Base-by-base conservation (phyloP, 1,140 invertebrate genomes). In the Drosophila kurseongensis region DNA sequence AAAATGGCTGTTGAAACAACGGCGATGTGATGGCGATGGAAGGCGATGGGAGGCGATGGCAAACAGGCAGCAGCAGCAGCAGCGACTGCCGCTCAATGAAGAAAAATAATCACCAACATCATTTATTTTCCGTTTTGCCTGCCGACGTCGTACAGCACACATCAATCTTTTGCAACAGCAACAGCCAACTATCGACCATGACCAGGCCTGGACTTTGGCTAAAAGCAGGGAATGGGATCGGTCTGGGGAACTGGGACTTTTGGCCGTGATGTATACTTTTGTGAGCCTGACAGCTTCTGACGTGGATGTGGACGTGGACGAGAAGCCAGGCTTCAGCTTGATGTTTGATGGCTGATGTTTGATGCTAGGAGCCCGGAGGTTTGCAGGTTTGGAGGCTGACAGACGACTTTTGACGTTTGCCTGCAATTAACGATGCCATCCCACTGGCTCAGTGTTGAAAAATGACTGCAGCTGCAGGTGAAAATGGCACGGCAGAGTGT, bases 81-180 rank as follows among this genome's bases (percentile, higher is more conserved):
- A 60, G 75, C 42, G 58, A 57, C 77, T 69, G 77, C 77, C 72
- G 75, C 80, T 88, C 83, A 89, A 88, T 88, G 83, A 88, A 88
- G 79, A 88, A 88, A 88, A 88, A 88, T 88, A 88, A 88, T 88
- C 83, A 88, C 84, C 83, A 89, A 88, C 83, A 88, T 88, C 83
- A 88, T 88, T 88, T 88, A 88, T 88, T 88, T 81, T 88, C 83
- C 75, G 84, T 88, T 88, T 88, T 88, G 84, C 83, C 83, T 86
- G 83, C 84, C 82, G 82, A 63, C 75, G 83, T 69, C 65, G 76
- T 88, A 88, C 78, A 85, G 63, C 75, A 72, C 79, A 88, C 83
- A 88, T 88, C 83, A 88, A 88, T 88, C 83, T 88, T 88, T 88
- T 71, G 84, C 29, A 32, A 32, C 29, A 32, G 69, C 81, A 54